Percentiles rank a stretch among this genome's conserved stretches.
These are phyloP conservation scores for Volucella bombylans DNA, from an alignment of 2,888 invertebrate genomes.

Conservation along the genomic window DNA sequence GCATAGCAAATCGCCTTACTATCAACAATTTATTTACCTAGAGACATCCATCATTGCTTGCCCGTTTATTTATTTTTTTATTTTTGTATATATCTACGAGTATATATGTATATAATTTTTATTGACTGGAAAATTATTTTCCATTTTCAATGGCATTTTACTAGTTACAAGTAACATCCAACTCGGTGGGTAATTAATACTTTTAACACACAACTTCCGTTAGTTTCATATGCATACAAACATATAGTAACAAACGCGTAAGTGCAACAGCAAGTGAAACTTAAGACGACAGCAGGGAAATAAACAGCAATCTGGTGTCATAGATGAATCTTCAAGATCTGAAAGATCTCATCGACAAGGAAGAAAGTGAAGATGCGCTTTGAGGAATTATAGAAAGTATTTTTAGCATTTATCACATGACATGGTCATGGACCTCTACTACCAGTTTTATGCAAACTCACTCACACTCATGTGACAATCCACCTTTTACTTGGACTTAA, in stretches of 20 bases:
- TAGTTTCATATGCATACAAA: slow-evolving; percentile 36
- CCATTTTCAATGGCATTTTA: slow-evolving; percentile 65
- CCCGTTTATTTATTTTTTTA: too few relatives aligned
- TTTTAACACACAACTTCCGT: slow-evolving; percentile 60
- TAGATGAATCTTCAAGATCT: background rate
- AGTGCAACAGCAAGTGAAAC: slow-evolving; percentile 36
- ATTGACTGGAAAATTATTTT: slow-evolving; percentile 49
- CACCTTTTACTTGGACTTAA: background rate
- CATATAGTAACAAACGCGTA: too few relatives aligned
- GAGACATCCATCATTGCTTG: too few relatives aligned
- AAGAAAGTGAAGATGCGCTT: slow-evolving; percentile 68
- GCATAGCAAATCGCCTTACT: too few relatives aligned
- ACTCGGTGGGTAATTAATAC: slow-evolving; percentile 57
- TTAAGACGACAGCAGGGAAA: slow-evolving; percentile 12
- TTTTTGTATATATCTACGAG: too few relatives aligned
- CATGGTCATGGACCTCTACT: slow-evolving; percentile 67
- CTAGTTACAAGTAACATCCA: slow-evolving; percentile 19
- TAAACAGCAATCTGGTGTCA: background rate
- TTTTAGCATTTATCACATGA: slow-evolving; percentile 53
- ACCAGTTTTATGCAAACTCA: slow-evolving; percentile 49
- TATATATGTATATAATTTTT: background rate
- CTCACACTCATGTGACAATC: background rate
- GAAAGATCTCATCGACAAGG: slow-evolving; percentile 7
- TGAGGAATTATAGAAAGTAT: slow-evolving; percentile 55
- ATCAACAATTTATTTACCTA: too few relatives aligned